These are phyloP conservation scores for Scolopax mira DNA, from an alignment of 2,113 vertebrate genomes.

Conservation along the genomic window DNA sequence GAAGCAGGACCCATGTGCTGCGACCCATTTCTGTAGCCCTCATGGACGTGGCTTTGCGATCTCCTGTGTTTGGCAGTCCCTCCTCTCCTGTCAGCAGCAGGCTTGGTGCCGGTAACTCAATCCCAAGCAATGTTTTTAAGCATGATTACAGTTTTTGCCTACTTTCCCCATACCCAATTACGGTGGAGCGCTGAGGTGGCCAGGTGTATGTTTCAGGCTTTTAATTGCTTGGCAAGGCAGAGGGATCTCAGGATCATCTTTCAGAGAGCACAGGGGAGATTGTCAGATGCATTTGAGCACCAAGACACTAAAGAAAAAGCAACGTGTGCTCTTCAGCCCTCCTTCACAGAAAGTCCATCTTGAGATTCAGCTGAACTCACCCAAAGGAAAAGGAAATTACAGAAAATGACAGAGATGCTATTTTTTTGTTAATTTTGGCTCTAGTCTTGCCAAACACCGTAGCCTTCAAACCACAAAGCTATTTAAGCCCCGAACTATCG, in stretches of 20 bases:
- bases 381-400: neutral
- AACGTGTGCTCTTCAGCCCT: neutral
- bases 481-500: neutral
- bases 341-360: neutral
- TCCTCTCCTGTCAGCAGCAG: neutral
- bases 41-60: accelerated
- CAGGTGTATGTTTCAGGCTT: neutral
- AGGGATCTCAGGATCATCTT: accelerated
- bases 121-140: neutral
- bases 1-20: accelerated
- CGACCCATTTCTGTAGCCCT: neutral
- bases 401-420: neutral
- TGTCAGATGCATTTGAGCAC: neutral
- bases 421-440: neutral
- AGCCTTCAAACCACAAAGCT: neutral
- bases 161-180: neutral
- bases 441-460: neutral
- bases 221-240: neutral
- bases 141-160: neutral
- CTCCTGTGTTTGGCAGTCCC: neutral
- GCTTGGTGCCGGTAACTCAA: neutral
- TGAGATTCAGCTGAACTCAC: neutral
- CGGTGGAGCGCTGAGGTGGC: neutral
- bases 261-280: neutral
- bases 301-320: neutral